Evolutionary conservation across 2,888 invertebrate species (phyloP), one percentile per base, ranked within the genome.

Genomic region (Mimachlamys varia): DNA sequence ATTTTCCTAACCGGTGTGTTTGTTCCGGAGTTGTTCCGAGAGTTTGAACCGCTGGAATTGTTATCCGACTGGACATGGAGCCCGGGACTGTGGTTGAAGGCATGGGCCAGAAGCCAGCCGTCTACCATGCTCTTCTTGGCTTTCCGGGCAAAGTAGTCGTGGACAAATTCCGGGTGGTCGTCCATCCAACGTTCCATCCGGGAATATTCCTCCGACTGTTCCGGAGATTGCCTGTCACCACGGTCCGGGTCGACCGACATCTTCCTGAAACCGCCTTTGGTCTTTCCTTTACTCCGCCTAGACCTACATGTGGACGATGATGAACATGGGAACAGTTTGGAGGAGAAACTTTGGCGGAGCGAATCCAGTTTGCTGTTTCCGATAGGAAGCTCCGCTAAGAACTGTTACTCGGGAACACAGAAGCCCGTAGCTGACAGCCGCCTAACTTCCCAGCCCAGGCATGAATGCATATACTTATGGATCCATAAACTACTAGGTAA

Each of bases 131-230:
- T 98, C 94, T 99, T 98, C 93, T 98, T 98, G 94, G 98, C 99
- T 97, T 99, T 99, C 97, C 99, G 98, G 97, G 94, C 97, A 96
- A 99, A 99, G 97, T 99, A 99, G 97, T 99, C 99, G 97, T 98
- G 98, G 94, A 98, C 98, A 97, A 99, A 99, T 97, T 99, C 98
- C 95, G 98, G 99, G 97, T 99, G 99, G 97, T 99, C 99, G 97
- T 99, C 99, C 94, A 99, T 98, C 99, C 99, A 99, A 95, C 98
- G 98, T 97, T 99, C 99, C 97, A 99, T 98, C 94, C 93, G 91
- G 15, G 94, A 95, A 90, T 94, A 95, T 88, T 96, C 96, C 91
- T 95, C 95, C 44, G 93, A 90, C 22, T 88, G 89, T 62, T 91
- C 92, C 27, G 93, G 88, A 22, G 88, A 91, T 38, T 93, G 91